Evolutionary conservation across 1,140 invertebrate species (phyloP).

Genomic region (Paralvinella palmiformis): DNA sequence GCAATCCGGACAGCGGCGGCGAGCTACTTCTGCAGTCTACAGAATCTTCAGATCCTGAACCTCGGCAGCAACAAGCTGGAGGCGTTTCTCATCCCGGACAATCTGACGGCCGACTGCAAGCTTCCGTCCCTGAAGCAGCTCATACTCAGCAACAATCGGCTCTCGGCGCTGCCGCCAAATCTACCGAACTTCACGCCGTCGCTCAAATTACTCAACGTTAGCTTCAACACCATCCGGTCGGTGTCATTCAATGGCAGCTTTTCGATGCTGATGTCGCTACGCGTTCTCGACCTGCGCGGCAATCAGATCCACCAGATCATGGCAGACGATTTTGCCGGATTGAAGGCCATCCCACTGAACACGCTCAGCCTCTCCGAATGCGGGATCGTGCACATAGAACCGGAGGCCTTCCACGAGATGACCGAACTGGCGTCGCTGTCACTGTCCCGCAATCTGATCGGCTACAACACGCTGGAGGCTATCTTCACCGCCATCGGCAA

Average conservation of each 20-base stretch:
- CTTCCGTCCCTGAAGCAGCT: slow-evolving; percentile 8
- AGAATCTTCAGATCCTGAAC: slow-evolving; percentile 11
- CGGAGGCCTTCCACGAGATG: background rate
- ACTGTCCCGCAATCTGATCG: slow-evolving; percentile 12
- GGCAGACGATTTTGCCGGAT: background rate
- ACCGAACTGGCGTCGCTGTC: slow-evolving; percentile 11
- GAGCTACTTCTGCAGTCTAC: slow-evolving; percentile 9
- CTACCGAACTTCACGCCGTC: slow-evolving; percentile 14
- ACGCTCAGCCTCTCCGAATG: slow-evolving; percentile 16
- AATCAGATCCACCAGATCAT: slow-evolving; percentile 17
- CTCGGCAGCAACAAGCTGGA: slow-evolving; percentile 13
- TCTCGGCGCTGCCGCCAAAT: slow-evolving; percentile 9
- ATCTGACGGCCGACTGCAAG: background rate
- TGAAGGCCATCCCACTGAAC: slow-evolving; percentile 8
- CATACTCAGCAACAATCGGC: slow-evolving; percentile 12
- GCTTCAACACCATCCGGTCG: slow-evolving; percentile 16
- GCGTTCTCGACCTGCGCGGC: slow-evolving; percentile 13
- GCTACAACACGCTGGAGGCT: background rate
- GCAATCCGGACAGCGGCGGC: slow-evolving; percentile 18
- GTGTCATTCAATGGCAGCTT: slow-evolving; percentile 9
- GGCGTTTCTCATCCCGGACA: slow-evolving; percentile 8
- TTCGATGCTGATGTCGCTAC: background rate
- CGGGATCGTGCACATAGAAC: slow-evolving; percentile 2
- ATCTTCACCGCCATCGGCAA: slow-evolving; percentile 9
- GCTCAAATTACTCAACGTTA: slow-evolving; percentile 16